These are phyloP conservation scores for Ammodytes marinus DNA, from an alignment of 2,113 vertebrate species.

Conservation along the genomic window DNA sequence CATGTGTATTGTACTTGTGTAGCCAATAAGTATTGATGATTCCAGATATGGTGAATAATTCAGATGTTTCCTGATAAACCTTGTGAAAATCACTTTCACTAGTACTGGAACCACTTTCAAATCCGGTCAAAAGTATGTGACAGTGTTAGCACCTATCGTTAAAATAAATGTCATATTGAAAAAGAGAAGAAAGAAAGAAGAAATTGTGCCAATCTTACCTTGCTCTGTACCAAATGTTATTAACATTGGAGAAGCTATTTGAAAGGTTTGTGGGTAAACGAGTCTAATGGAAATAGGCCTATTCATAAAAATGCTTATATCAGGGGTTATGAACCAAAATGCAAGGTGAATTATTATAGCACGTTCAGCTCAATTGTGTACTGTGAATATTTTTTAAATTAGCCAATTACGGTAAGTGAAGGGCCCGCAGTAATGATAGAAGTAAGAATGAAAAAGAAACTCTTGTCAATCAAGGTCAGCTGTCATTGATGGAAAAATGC, in stretches of 20 bases:
- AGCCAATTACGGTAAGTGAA: not conserved
- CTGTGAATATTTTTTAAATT: not conserved
- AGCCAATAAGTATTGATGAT: not conserved
- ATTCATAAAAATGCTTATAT: conserved; percentile 1
- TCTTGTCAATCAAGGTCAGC: not conserved
- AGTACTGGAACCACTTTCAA: not conserved
- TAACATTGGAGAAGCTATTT: too few species aligned
- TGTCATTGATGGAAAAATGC: not conserved
- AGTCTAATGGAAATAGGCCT: not conserved
- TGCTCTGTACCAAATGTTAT: not conserved
- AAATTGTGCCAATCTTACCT: not conserved
- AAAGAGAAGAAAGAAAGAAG: not conserved
- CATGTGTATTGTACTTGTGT: not conserved
- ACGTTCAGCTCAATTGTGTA: not conserved
- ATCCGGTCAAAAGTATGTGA: too few species aligned
- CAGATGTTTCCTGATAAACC: not conserved
- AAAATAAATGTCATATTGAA: too few species aligned
- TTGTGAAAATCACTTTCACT: not conserved
- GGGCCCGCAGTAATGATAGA: not conserved
- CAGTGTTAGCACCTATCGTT: too few species aligned
- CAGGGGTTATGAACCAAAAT: not conserved
- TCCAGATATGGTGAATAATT: not conserved
- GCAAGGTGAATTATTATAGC: not conserved
- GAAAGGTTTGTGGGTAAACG: not conserved
- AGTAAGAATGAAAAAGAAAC: not conserved